Evolutionary conservation across 2,888 invertebrate genomes (phyloP).

Genomic region (Druceiella hillmani): DNA sequence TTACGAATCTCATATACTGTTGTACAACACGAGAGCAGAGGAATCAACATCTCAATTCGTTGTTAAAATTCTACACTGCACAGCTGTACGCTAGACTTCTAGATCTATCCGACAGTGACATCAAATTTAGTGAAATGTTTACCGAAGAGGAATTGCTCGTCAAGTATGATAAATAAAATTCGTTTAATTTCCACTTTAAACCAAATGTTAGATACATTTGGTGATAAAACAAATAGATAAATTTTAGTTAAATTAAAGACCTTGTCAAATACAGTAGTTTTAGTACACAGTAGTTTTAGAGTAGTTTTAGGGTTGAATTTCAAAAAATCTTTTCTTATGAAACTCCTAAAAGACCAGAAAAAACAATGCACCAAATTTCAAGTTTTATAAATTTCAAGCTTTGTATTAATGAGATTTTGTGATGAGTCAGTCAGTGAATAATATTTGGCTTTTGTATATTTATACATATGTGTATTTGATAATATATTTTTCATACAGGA

Average conservation of each 20-base stretch:
- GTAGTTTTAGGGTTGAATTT: neutral
- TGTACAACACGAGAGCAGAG: conserved; percentile 59
- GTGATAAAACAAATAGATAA: neutral
- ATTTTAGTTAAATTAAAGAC: neutral
- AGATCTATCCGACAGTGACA: conserved; percentile 47
- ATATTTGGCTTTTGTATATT: too few relatives aligned
- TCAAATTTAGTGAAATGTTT: conserved; percentile 35
- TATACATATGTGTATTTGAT: too few relatives aligned
- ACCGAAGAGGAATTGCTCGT: conserved; percentile 49
- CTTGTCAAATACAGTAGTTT: too few relatives aligned
- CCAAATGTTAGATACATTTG: neutral
- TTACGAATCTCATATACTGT: conserved; percentile 61
- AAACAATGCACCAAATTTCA: too few relatives aligned
- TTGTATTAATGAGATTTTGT: too few relatives aligned
- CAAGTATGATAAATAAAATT: conserved; percentile 38
- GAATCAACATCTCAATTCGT: conserved; percentile 48
- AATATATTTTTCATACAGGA: conserved; percentile 36
- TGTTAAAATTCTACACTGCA: conserved; percentile 56
- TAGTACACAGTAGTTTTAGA: neutral
- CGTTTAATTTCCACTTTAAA: neutral
- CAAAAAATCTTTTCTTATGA: neutral
- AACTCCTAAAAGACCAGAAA: too few relatives aligned
- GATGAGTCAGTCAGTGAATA: too few relatives aligned
- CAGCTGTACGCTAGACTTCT: conserved; percentile 52
- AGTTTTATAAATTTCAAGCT: too few relatives aligned